phyloP scores from a whole-genome alignment of 2,797 vertebrate genomes.

The Vireo griseus region DNA sequence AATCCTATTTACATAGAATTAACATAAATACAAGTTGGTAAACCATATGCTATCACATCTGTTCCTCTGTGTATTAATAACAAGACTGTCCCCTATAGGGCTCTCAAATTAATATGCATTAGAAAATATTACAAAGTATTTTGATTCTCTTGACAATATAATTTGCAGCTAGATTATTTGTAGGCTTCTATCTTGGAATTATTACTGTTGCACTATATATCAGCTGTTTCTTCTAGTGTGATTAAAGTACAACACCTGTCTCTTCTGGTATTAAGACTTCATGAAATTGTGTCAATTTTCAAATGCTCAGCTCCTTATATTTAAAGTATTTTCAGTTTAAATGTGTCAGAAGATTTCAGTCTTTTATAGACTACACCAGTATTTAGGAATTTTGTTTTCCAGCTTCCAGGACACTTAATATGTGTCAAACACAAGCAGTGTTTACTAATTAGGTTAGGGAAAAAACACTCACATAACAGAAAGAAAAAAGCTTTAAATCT shows the following conservation, averaged over 20 bases:
- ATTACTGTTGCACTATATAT: not conserved
- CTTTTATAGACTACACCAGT: not conserved
- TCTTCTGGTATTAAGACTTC: not conserved
- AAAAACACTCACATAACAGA: not conserved
- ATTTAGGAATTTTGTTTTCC: not conserved
- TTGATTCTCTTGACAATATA: conserved; percentile 59
- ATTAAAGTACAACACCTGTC: conserved; percentile 15
- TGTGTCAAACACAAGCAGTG: not conserved
- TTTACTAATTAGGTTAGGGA: not conserved
- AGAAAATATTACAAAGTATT: conserved; percentile 60
- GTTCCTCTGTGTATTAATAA: conserved; percentile 76
- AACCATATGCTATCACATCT: conserved; percentile 79
- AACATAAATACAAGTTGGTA: conserved; percentile 80
- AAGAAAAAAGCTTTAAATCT: not conserved
- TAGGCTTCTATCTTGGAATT: not conserved
- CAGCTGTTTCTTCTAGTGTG: conserved; percentile 17
- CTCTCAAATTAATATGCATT: conserved; percentile 74
- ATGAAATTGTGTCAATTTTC: not conserved
- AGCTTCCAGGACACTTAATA: not conserved
- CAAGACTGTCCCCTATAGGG: conserved; percentile 74
- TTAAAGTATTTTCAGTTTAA: not conserved
- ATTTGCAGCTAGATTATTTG: conserved; percentile 52
- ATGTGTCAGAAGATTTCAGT: not conserved
- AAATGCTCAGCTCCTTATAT: not conserved
- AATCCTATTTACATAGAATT: conserved; percentile 81